phyloP scores from a whole-genome alignment of 2,797 vertebrate species.

The Chloroceryle inda region DNA sequence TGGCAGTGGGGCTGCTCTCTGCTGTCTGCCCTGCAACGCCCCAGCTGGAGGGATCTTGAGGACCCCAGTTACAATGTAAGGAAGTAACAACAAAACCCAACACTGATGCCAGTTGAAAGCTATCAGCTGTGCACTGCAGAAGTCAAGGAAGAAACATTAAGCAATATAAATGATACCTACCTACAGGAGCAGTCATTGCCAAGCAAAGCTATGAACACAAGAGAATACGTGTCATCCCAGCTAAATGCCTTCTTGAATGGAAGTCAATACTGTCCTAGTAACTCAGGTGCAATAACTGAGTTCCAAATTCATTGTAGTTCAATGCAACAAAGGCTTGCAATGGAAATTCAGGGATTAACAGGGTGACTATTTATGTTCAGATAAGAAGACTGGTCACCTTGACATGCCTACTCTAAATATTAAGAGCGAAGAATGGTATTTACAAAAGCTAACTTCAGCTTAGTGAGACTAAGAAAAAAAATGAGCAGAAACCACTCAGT shows the following conservation, averaged over 20 bases:
- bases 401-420: not conserved
- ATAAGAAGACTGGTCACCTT: not conserved
- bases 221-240: fast-evolving
- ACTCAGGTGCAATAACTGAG: not conserved
- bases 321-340: not conserved
- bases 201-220: not conserved
- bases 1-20: not conserved
- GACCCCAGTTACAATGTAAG: not conserved
- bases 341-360: not conserved
- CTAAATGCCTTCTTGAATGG: not conserved
- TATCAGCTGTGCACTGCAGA: not conserved
- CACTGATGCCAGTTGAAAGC: not conserved
- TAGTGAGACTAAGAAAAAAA: not conserved
- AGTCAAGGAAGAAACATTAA: not conserved
- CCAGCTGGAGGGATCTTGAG: not conserved
- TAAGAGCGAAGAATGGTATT: not conserved
- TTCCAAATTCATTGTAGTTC: not conserved
- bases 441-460: constrained; percentile 8
- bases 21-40: not conserved
- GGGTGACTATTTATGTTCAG: not conserved
- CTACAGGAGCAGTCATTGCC: not conserved
- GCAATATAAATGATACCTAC: not conserved
- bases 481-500: not conserved
- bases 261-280: not conserved
- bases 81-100: not conserved